A percentile compares a stretch with the other conserved stretches of the same genome.
Conservation (phyloP, 2,113 vertebrate species). For the Mirounga angustirostris region DNA sequence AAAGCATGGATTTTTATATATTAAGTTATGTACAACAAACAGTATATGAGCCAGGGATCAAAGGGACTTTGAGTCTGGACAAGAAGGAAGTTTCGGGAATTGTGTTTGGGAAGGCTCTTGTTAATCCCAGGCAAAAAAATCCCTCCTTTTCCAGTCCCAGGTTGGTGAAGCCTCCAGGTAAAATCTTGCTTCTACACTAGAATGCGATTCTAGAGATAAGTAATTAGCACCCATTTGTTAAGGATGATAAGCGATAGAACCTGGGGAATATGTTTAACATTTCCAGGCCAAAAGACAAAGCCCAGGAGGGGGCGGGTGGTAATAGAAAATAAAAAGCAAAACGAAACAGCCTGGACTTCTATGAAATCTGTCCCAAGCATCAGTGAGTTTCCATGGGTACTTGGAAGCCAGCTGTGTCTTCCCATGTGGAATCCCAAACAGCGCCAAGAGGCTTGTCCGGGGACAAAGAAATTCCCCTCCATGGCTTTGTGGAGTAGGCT, state of each 20-base stretch:
- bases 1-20: neutral
- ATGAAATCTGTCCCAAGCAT: neutral
- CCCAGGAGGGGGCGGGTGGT: neutral
- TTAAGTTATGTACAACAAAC: neutral
- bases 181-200: neutral
- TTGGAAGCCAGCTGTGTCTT: neutral
- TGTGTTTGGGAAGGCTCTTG: neutral
- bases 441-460: neutral
- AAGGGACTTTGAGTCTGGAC: neutral
- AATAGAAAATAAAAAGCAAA: neutral
- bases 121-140: neutral
- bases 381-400: neutral
- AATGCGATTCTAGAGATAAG: neutral
- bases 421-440: neutral
- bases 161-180: neutral
- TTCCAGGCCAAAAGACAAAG: neutral
- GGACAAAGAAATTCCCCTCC: neutral
- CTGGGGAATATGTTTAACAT: neutral
- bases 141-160: neutral
- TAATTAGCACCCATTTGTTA: neutral
- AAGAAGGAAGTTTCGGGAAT: neutral
- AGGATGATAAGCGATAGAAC: neutral
- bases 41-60: neutral
- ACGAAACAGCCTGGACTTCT: neutral
- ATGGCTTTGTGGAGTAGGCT: rapidly evolving